Conservation (phyloP, 2,113 vertebrate species). For the Clarias magur region DNA sequence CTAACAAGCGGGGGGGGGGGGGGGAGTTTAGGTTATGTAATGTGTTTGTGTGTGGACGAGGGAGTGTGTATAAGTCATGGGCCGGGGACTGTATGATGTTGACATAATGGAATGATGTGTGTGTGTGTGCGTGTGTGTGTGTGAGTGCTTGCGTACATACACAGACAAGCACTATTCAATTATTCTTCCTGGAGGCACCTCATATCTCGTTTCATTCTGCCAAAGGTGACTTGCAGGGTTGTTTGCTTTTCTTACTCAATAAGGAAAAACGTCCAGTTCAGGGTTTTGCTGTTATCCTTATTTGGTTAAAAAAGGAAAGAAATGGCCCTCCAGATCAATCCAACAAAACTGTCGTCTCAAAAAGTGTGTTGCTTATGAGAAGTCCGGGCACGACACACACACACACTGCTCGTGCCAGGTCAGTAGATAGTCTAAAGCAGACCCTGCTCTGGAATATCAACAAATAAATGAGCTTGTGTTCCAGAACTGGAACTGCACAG, state of each 20-base stretch:
- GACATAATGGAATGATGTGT: conserved; percentile 7
- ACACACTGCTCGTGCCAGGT: conserved; percentile 34
- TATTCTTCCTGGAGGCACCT: conserved; percentile 22
- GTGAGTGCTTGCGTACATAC: background rate
- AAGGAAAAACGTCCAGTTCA: conserved; percentile 40
- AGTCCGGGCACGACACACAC: background rate
- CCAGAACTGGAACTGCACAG: background rate
- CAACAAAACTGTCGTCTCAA: conserved; percentile 32
- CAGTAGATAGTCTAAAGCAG: conserved; percentile 9
- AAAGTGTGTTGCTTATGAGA: conserved; percentile 32
- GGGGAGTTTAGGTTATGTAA: conserved; percentile 26
- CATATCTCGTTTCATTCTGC: conserved; percentile 17
- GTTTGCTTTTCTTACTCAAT: conserved; percentile 41
- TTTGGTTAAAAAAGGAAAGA: background rate
- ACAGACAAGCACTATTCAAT: background rate
- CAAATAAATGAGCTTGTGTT: conserved; percentile 42
- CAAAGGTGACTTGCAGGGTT: conserved; percentile 32
- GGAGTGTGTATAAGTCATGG: conserved; percentile 17
- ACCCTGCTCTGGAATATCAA: conserved; percentile 32
- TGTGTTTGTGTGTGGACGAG: conserved; percentile 38
- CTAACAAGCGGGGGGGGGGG: conserved; percentile 29
- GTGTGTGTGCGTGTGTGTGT: conserved; percentile 7
- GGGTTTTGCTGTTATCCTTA: background rate
- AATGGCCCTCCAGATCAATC: background rate
- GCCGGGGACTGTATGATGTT: conserved; percentile 9